Evolutionary conservation across 2,888 invertebrate genomes (phyloP).

Genomic region (Polia nebulosa): DNA sequence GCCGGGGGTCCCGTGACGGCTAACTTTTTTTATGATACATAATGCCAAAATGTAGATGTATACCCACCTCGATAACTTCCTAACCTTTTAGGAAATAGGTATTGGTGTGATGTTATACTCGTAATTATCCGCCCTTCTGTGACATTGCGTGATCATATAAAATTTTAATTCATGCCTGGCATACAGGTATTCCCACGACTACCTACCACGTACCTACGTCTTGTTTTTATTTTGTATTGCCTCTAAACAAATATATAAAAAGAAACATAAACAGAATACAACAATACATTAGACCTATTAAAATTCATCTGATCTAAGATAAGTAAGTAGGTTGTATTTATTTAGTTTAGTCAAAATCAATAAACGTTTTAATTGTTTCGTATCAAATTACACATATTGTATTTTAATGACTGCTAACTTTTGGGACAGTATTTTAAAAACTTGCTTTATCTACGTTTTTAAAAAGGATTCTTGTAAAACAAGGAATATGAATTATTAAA

Average conservation of each 20-base stretch:
- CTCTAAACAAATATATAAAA: not conserved
- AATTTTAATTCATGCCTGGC: too few relatives aligned
- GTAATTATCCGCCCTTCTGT: too few relatives aligned
- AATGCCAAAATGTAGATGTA: too few relatives aligned
- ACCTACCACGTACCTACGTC: too few relatives aligned
- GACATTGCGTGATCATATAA: too few relatives aligned
- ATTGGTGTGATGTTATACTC: too few relatives aligned
- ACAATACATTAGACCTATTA: not conserved
- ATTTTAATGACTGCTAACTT: conserved; percentile 16
- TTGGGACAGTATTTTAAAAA: conserved; percentile 3
- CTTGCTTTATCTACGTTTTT: conserved; percentile 1
- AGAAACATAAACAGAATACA: not conserved
- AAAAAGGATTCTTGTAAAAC: not conserved
- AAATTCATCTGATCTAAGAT: conserved; percentile 19
- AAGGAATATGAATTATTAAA: conserved; percentile 5
- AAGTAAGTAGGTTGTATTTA: conserved; percentile 28
- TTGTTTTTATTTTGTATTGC: not conserved
- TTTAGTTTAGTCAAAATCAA: conserved; percentile 10
- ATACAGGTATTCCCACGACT: too few relatives aligned
- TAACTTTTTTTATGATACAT: too few relatives aligned
- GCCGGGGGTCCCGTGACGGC: too few relatives aligned
- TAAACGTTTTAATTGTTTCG: conserved; percentile 37
- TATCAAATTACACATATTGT: conserved; percentile 45
- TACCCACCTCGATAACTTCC: too few relatives aligned
- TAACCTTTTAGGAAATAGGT: too few relatives aligned